phyloP scores from a whole-genome alignment of 1,140 invertebrate species.

The Pteromalus puparum region DNA sequence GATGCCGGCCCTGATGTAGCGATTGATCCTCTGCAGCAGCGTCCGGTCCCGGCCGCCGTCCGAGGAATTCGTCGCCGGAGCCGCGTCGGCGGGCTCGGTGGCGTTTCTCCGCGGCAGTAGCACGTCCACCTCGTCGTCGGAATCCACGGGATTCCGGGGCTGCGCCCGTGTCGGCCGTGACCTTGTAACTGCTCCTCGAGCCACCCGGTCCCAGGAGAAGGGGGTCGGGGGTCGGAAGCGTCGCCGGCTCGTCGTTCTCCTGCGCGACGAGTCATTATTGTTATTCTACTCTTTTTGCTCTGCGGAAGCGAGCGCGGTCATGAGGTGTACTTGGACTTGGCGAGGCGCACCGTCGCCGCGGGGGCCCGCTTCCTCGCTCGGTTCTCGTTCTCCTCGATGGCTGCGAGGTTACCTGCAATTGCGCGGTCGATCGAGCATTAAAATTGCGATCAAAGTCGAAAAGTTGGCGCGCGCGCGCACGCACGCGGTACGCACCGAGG shows the following conservation, averaged over 20 bases:
- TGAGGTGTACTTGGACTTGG: conserved; percentile 9
- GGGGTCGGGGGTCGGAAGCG: conserved; percentile 34
- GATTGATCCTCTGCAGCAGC: conserved; percentile 32
- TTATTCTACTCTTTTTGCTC: neutral
- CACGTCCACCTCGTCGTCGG: neutral
- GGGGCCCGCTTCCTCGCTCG: neutral
- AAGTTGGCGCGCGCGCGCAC: too few species aligned
- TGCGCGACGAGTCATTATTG: neutral
- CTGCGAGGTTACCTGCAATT: conserved; percentile 17
- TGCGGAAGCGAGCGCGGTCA: too few species aligned
- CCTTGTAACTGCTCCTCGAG: too few species aligned
- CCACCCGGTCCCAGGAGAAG: neutral
- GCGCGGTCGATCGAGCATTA: too few species aligned
- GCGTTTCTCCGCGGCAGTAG: neutral
- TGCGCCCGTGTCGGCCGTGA: too few species aligned
- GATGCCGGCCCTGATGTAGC: conserved; percentile 23
- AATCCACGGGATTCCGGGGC: neutral
- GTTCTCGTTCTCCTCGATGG: neutral
- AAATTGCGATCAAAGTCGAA: too few species aligned
- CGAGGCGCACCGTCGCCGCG: neutral
- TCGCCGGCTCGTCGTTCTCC: neutral
- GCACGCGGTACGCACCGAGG: neutral
- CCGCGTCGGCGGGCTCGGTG: neutral
- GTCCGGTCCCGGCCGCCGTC: neutral
- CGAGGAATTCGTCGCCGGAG: neutral